Evolutionary conservation across 2,113 vertebrate genomes (phyloP).

Genomic region (Phoenicopterus ruber): DNA sequence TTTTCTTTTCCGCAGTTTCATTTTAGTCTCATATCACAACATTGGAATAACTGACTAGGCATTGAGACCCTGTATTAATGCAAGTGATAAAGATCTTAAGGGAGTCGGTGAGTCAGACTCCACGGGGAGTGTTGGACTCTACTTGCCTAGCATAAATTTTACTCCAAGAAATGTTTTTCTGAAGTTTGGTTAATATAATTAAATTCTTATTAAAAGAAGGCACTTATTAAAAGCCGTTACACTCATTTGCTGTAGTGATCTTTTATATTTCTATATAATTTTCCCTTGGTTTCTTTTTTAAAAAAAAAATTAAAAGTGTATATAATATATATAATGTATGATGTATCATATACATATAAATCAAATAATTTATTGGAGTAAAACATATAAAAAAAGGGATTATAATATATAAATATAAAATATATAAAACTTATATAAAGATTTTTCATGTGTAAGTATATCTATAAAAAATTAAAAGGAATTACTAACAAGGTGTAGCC

Average conservation of each 20-base stretch:
- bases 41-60: neutral
- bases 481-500: neutral
- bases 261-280: neutral
- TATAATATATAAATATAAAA: neutral
- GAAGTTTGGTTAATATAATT: neutral
- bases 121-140: accelerated
- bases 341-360: neutral
- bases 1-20: neutral
- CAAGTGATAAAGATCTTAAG: neutral
- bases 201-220: neutral
- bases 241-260: neutral
- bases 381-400: neutral
- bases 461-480: neutral
- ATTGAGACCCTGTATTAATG: neutral
- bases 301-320: neutral
- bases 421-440: no score
- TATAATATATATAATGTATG: neutral
- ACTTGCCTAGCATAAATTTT: neutral
- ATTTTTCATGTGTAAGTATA: neutral
- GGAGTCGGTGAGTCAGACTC: neutral
- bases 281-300: neutral
- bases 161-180: neutral
- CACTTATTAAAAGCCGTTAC: neutral
- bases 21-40: neutral
- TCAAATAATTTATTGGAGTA: neutral